Base-by-base conservation (phyloP, 2,113 vertebrate species). In the Anser brachyrhynchus region DNA sequence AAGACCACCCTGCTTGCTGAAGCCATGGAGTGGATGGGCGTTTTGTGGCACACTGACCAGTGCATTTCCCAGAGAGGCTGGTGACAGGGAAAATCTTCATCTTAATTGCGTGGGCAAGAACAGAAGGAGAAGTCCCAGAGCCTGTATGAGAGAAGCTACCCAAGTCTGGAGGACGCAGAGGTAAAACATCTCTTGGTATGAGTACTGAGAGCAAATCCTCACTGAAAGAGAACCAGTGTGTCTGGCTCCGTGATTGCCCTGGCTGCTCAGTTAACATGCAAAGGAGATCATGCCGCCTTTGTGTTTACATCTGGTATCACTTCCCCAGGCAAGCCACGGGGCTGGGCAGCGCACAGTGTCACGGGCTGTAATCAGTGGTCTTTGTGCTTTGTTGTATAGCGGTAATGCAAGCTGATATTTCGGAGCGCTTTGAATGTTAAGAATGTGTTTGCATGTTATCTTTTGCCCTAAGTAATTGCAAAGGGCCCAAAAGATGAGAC, bases 401-500 rank as follows among this genome's bases (percentile, higher is more conserved):
- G 52, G 81, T 82, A 89, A 46, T 2, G 3, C 0, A 33, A 83
- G 66, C 86, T 70, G 89, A 89, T 92, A 84, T 37, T 89, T 82
- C 81, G 76, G 87, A 52, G 67, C 3, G 17, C 78, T 92, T 94
- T 87, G 91, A 92, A 91, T 85, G 17, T 35, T 75, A 89, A 92
- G 81, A 57, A 14, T 4, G 1, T 22, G 37, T 93, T 95, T 93
- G 81, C 81, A 80, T 73, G 69, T 80, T 94, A 92, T 91, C 94
- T 95, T 95, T 73, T 49, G 18, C 59, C 55, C 59, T 79, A 51
- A 83, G 84, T 82, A 77, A 92, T 75, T 93, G 87, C 66, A 43
- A 55, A 28, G 51, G 91, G 46, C 28, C 84, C 73, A 55, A 23
- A 28, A 37, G 77, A 82, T 1, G 22, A 87, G 74, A 55, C 2